These are phyloP conservation scores for Ochlodes sylvanus DNA, from an alignment of 2,888 invertebrate species.

Conservation along the genomic window DNA sequence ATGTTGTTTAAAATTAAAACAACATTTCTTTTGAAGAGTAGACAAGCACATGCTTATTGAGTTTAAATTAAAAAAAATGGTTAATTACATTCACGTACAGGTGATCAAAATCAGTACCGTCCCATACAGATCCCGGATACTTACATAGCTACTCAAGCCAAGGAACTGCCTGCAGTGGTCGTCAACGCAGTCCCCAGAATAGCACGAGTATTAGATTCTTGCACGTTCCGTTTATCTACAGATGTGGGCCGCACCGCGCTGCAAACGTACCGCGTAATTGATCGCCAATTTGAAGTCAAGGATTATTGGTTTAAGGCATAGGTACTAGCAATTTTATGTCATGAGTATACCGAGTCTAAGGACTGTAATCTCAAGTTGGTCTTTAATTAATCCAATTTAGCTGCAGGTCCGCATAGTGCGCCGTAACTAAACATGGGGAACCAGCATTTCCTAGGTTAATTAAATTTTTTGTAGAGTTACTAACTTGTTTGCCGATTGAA, in stretches of 20 bases:
- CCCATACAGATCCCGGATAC: no score
- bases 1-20: no score
- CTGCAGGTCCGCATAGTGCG: neutral
- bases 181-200: neutral
- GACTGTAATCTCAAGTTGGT: neutral
- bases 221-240: constrained; percentile 20
- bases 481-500: neutral
- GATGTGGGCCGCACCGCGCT: neutral
- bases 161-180: no score
- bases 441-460: neutral
- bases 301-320: constrained; percentile 13
- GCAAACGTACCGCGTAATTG: constrained; percentile 21
- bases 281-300: constrained; percentile 16
- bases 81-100: no score
- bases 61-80: no score
- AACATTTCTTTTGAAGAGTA: no score
- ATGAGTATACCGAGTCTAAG: constrained; percentile 28
- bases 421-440: neutral
- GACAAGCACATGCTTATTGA: no score
- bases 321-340: constrained; percentile 10
- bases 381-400: neutral
- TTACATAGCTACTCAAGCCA: no score
- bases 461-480: neutral
- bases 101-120: no score
- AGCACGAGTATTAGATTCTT: constrained; percentile 12